These are phyloP conservation scores for Conistra vaccinii DNA, from an alignment of 2,888 invertebrate species.

Conservation along the genomic window DNA sequence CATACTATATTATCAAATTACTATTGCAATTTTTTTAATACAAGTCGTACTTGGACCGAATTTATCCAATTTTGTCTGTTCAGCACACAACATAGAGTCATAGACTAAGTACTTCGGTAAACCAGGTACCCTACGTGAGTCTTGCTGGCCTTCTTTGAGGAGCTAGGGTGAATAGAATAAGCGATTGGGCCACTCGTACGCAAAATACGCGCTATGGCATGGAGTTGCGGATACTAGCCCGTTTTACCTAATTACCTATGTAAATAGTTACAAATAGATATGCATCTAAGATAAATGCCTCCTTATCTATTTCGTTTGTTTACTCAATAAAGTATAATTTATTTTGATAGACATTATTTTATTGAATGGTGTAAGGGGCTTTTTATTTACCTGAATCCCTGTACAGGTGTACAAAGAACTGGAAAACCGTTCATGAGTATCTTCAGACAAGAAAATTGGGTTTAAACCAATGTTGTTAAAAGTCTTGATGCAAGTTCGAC, in stretches of 20 bases:
- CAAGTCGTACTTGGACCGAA: not conserved
- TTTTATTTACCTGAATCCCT: constrained; percentile 47
- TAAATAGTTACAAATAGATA: not conserved
- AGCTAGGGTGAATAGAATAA: no score
- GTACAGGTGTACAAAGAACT: constrained; percentile 32
- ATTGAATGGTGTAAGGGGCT: not conserved
- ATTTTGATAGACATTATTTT: not conserved
- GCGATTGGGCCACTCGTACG: no score
- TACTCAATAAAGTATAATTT: not conserved
- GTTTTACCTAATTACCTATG: no score
- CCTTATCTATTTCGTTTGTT: not conserved
- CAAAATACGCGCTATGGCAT: no score
- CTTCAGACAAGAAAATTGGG: constrained; percentile 41
- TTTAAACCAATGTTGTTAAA: constrained; percentile 7
- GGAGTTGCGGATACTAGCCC: no score
- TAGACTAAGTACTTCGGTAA: not conserved
- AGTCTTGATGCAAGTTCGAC: constrained; percentile 46
- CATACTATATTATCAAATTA: not conserved
- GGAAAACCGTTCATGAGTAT: constrained; percentile 27
- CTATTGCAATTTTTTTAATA: no score
- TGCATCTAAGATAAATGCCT: not conserved
- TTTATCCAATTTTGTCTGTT: not conserved
- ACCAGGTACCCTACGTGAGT: no score
- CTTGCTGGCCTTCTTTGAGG: no score
- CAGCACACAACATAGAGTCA: not conserved